A percentile compares a stretch with the other conserved stretches of the same genome.
These are phyloP conservation scores for Daubentonia madagascariensis DNA, from an alignment of 2,113 vertebrate genomes.

Conservation along the genomic window DNA sequence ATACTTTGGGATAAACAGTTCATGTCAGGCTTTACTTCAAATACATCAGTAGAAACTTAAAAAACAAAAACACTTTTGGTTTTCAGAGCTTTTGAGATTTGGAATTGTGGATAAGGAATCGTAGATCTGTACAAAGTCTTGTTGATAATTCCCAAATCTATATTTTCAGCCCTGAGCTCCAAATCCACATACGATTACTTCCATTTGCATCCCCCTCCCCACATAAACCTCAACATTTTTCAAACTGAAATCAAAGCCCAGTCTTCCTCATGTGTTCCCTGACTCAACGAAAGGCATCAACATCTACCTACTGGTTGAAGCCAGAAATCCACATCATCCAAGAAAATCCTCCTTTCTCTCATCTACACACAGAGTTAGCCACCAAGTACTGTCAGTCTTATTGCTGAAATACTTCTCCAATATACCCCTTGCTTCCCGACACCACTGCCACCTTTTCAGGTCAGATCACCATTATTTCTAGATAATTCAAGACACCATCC, in stretches of 20 bases:
- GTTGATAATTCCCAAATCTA: neutral
- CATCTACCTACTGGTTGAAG: neutral
- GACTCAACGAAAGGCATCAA: neutral
- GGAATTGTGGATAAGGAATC: neutral
- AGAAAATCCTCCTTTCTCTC: neutral
- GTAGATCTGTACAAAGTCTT: neutral
- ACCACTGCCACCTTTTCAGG: neutral
- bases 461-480: neutral
- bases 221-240: neutral
- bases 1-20: neutral
- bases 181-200: neutral
- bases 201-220: no score
- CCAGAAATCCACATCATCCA: neutral
- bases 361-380: neutral
- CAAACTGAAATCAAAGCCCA: neutral
- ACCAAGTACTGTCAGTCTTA: neutral
- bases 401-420: neutral
- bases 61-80: neutral
- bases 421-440: neutral
- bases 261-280: neutral
- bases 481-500: neutral
- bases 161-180: neutral
- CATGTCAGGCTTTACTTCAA: neutral
- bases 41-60: neutral
- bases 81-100: neutral